Evolutionary conservation across 2,888 invertebrate species (phyloP).

Genomic region (Agonopterix heracliana): DNA sequence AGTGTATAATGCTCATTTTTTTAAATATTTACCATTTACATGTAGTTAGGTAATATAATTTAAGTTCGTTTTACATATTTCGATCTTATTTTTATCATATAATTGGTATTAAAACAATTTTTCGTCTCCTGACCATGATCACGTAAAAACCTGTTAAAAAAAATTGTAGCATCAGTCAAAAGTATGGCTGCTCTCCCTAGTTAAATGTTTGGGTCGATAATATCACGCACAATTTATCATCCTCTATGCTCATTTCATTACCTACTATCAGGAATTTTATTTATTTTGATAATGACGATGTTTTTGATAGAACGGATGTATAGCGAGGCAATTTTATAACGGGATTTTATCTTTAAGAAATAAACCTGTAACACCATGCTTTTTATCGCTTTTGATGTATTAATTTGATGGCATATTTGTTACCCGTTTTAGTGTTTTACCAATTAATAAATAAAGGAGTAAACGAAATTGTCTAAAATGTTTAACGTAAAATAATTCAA

Average conservation of each 20-base stretch:
- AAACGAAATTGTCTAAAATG: constrained; percentile 34
- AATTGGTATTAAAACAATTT: constrained; percentile 12
- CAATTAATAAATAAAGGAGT: constrained; percentile 27
- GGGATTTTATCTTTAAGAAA: constrained; percentile 14
- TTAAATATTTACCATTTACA: constrained; percentile 69
- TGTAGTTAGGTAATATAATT: constrained; percentile 56
- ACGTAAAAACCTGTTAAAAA: constrained; percentile 28
- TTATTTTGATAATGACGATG: constrained; percentile 12
- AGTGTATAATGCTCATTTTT: constrained; percentile 70
- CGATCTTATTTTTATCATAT: constrained; percentile 40
- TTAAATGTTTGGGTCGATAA: constrained; percentile 35
- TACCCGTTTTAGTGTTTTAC: constrained; percentile 46
- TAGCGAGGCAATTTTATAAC: constrained; percentile 20
- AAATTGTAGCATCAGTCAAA: constrained; percentile 36
- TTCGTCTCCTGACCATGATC: constrained; percentile 25
- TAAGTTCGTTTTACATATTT: constrained; percentile 55
- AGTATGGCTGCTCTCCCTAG: constrained; percentile 48
- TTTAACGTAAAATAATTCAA: constrained; percentile 30
- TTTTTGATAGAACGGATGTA: constrained; percentile 22
- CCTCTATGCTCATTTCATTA: constrained; percentile 14
- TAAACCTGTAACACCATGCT: constrained; percentile 35
- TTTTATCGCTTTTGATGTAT: constrained; percentile 54
- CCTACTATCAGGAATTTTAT: constrained; percentile 13
- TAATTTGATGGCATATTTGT: constrained; percentile 42
- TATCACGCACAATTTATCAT: constrained; percentile 59